A percentile compares a stretch with the other conserved stretches of the same genome.
These are phyloP conservation scores for Poecilia velifera DNA, from an alignment of 2,797 vertebrate species.

Conservation along the genomic window DNA sequence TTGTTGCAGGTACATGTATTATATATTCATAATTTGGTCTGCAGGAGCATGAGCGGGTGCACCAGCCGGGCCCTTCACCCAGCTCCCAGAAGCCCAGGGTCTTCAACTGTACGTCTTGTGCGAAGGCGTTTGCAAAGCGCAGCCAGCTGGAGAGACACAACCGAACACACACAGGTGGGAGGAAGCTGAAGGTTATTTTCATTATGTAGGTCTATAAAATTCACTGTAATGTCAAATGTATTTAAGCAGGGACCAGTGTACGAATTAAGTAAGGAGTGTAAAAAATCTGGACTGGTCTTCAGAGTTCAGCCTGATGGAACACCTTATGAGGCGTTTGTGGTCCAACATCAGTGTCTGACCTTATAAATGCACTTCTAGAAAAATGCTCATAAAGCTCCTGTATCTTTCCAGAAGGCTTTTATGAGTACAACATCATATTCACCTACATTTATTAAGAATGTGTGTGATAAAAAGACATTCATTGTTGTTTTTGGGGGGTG, in stretches of 20 bases:
- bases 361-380: neutral
- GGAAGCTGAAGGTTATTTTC: neutral
- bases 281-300: neutral
- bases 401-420: neutral
- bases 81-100: slow-evolving; percentile 94
- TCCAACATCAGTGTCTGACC: slow-evolving; percentile 1
- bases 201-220: neutral
- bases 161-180: slow-evolving; percentile 94
- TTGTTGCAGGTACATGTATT: neutral
- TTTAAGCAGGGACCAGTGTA: neutral
- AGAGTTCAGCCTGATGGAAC: too few species aligned
- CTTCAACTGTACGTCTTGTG: slow-evolving; percentile 91
- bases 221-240: neutral
- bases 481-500: too few species aligned
- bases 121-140: slow-evolving; percentile 96
- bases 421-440: neutral
- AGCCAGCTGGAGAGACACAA: slow-evolving; percentile 97
- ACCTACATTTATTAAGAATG: neutral
- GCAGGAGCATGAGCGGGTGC: slow-evolving; percentile 94
- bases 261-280: neutral
- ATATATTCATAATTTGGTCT: neutral
- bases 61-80: slow-evolving; percentile 91
- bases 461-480: neutral
- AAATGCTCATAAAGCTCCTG: neutral
- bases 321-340: neutral